Evolutionary conservation across 2,797 vertebrate species (phyloP).

Genomic region (Megalops cyprinoides): DNA sequence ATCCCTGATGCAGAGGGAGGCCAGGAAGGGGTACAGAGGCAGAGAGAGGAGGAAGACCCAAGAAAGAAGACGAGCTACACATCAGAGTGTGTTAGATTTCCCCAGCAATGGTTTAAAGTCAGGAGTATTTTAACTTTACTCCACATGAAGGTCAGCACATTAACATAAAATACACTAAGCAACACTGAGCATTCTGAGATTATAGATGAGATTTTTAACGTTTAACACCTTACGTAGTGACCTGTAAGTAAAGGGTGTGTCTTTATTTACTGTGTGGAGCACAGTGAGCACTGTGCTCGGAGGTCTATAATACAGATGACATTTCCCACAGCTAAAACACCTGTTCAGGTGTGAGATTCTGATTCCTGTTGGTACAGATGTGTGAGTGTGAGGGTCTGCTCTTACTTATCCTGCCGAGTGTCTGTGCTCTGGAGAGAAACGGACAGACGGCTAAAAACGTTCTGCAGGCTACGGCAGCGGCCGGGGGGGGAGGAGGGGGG

Average conservation of each 20-base stretch:
- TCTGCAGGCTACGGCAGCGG: slow-evolving; percentile 81
- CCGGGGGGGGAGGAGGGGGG: slow-evolving; percentile 82
- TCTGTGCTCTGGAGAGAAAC: slow-evolving; percentile 78
- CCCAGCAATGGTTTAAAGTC: background rate
- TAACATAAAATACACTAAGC: background rate
- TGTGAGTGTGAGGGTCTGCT: slow-evolving; percentile 19
- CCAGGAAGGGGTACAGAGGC: background rate
- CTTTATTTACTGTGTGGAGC: no score
- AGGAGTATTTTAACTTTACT: background rate
- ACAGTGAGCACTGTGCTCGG: no score
- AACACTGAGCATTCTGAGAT: background rate
- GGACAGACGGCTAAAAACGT: slow-evolving; percentile 84
- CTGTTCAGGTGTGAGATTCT: no score
- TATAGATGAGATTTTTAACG: no score
- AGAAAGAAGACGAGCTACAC: background rate
- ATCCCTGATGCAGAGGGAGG: background rate
- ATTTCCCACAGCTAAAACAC: background rate
- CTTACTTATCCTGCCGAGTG: slow-evolving; percentile 85
- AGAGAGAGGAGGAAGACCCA: background rate
- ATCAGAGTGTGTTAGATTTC: slow-evolving; percentile 1
- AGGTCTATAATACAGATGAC: background rate
- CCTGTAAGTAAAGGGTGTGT: no score
- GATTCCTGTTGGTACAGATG: no score
- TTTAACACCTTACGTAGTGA: no score
- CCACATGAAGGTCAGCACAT: no score